Base-by-base conservation (phyloP, 2,113 vertebrate genomes). In the Phasianus colchicus region DNA sequence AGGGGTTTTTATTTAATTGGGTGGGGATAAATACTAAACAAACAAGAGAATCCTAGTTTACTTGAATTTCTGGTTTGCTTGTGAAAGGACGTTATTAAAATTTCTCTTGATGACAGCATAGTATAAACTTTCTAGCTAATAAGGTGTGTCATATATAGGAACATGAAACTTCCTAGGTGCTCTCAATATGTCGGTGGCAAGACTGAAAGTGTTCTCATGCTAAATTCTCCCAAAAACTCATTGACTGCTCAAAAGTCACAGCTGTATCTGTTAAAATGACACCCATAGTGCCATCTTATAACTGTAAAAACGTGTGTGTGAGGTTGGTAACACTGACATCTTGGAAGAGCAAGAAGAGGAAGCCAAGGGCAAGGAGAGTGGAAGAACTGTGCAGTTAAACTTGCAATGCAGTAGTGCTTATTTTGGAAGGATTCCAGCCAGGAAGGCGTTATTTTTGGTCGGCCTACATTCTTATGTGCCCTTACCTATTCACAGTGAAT, bases 21-120 rank as follows among this genome's bases (percentile, higher is more conserved):
- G 74, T 67, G 89, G 94, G 92, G 86, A 90, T 34, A 70, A 72
- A 73, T 94, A 88, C 91, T 72, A 79, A 86, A 92, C 65, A 87
- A 76, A 88, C 92, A 92, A 80, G 78, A 83, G 90, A 93, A 93
- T 77, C 90, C 80, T 38, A 47, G 72, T 93, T 94, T 77, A 94
- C 97, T 90, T 93, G 96, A 96, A 92, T 94, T 97, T 96, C 96
- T 92, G 94, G 96, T 95, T 97, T 97, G 94, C 81, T 89, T 34
- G 71, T 92, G 92, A 92, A 96, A 93, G 89, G 71, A 88, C 64
- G 9, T 90, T 81, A 86, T 87, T 93, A 92, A 90, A 93, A 75
- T 86, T 90, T 96, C 86, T 96, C 92, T 61, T 75, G 95, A 87
- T 82, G 89, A 94, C 87, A 82, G 71, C 80, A 85, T 32, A 83